These are phyloP conservation scores for Mola mola DNA, from an alignment of 2,113 vertebrate genomes.

Conservation along the genomic window DNA sequence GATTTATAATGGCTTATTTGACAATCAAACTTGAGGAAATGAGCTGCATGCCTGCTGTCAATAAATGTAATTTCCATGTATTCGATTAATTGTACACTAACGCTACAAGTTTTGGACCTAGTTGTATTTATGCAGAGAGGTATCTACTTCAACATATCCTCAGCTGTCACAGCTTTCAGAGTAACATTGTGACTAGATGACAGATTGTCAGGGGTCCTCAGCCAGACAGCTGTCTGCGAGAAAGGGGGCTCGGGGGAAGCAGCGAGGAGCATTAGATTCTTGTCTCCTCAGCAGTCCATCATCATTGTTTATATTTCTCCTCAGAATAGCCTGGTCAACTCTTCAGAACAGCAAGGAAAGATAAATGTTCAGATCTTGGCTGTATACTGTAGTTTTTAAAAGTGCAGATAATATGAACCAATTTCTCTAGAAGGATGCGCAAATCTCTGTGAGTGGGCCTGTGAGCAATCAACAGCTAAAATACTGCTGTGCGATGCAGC, in stretches of 20 bases:
- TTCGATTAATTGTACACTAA: slow-evolving; percentile 63
- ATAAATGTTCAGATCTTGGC: not conserved
- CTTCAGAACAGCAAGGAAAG: slow-evolving; percentile 16
- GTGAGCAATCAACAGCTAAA: not conserved
- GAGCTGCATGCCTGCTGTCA: slow-evolving; percentile 37
- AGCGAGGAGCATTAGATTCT: slow-evolving; percentile 60
- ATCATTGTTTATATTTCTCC: slow-evolving; percentile 67
- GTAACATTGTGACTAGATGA: slow-evolving; percentile 73
- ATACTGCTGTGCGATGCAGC: not conserved
- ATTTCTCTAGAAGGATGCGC: not conserved
- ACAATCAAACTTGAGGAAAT: slow-evolving; percentile 59
- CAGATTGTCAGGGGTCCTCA: slow-evolving; percentile 72
- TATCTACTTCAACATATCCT: slow-evolving; percentile 70
- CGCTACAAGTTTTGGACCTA: slow-evolving; percentile 59
- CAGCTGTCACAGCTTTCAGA: slow-evolving; percentile 76
- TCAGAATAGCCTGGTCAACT: slow-evolving; percentile 56
- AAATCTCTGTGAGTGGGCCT: not conserved
- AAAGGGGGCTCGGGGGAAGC: slow-evolving; percentile 59
- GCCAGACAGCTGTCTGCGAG: slow-evolving; percentile 73
- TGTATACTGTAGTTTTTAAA: not conserved
- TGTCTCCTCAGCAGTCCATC: slow-evolving; percentile 74
- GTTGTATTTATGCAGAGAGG: slow-evolving; percentile 69
- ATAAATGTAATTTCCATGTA: slow-evolving; percentile 54
- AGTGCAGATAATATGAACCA: not conserved
- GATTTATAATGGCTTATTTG: slow-evolving; percentile 42